Conservation (phyloP, 2,113 vertebrate species). For the Chamaetylas fuelleborni region DNA sequence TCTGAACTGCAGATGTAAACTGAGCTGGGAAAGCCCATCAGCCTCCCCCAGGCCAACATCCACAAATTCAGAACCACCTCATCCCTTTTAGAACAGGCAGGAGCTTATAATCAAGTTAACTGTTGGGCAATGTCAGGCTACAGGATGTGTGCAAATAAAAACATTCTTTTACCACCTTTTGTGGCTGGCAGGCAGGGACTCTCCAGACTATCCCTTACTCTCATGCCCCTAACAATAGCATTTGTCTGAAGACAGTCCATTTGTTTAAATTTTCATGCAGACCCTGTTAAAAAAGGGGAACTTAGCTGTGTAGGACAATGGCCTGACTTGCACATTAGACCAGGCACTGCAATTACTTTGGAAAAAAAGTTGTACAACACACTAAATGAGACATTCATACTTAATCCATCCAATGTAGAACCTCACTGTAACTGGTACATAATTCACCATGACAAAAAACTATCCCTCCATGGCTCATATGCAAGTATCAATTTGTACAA, state of each 20-base stretch:
- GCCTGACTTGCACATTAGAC: not conserved
- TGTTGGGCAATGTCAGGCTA: not conserved
- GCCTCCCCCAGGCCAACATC: rapidly evolving
- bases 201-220: not conserved
- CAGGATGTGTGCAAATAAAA: not conserved
- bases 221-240: not conserved
- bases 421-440: not conserved
- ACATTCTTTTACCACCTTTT: not conserved
- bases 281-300: not conserved
- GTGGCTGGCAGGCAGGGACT: not conserved
- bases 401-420: not conserved
- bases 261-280: not conserved
- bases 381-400: not conserved
- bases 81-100: not conserved
- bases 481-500: not conserved
- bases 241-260: not conserved
- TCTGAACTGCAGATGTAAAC: not conserved
- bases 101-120: not conserved
- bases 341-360: not conserved
- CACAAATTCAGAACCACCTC: not conserved
- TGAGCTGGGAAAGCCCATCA: not conserved
- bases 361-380: not conserved
- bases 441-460: not conserved
- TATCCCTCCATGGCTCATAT: not conserved
- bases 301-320: not conserved